These are phyloP conservation scores for Thecophora atra DNA, from an alignment of 2,888 invertebrate species.

Conservation along the genomic window DNA sequence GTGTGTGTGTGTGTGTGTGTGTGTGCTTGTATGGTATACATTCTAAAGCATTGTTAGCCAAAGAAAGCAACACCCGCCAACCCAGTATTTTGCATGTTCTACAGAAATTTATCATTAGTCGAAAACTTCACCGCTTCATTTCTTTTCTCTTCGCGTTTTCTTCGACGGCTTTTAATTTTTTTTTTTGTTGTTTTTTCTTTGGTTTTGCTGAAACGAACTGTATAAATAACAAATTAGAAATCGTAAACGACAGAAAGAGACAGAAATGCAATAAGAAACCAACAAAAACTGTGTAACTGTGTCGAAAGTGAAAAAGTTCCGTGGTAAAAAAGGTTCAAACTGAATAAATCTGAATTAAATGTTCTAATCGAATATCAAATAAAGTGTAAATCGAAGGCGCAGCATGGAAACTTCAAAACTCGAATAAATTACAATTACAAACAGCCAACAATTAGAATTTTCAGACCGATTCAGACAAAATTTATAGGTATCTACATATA, in stretches of 20 bases:
- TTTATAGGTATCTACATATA: too few species aligned
- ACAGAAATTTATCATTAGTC: slow-evolving; percentile 34
- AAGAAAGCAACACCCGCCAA: slow-evolving; percentile 9
- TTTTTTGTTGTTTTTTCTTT: neutral
- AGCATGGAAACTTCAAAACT: too few species aligned
- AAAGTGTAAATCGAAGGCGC: too few species aligned
- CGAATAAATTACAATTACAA: too few species aligned
- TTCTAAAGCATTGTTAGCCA: neutral
- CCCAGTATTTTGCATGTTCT: slow-evolving; percentile 20
- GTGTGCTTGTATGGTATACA: neutral
- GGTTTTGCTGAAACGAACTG: neutral
- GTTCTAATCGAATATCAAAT: too few species aligned
- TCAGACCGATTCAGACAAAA: too few species aligned
- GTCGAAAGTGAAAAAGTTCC: too few species aligned
- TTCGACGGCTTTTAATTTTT: too few species aligned
- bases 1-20: slow-evolving; percentile 1
- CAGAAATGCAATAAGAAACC: neutral
- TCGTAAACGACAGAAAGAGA: neutral
- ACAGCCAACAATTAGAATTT: too few species aligned
- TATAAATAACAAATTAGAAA: slow-evolving; percentile 3
- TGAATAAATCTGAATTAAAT: too few species aligned
- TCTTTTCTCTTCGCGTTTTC: neutral
- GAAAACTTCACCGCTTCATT: slow-evolving; percentile 1
- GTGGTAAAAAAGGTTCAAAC: too few species aligned
- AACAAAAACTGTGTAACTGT: too few species aligned